Conservation (phyloP, 2,113 vertebrate genomes). For the Hippocampus abdominalis region DNA sequence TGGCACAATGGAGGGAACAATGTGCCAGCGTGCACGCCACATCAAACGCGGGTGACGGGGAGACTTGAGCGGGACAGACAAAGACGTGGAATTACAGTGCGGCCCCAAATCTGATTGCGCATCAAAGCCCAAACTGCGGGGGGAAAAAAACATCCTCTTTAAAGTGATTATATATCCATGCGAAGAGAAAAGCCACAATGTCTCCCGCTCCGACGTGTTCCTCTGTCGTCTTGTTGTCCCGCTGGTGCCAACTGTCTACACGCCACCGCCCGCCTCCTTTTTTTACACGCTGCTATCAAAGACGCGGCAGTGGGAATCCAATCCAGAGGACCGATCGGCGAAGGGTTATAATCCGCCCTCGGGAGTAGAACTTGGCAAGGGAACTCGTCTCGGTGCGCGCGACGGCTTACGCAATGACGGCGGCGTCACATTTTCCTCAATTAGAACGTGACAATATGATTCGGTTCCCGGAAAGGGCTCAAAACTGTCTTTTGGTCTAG, state of each 20-base stretch:
- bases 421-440: constrained; percentile 46
- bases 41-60: constrained; percentile 52
- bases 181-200: constrained; percentile 68
- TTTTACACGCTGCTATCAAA: constrained; percentile 67
- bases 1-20: constrained; percentile 68
- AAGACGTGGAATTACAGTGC: constrained; percentile 60
- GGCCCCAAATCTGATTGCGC: constrained; percentile 68
- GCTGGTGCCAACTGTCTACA: constrained; percentile 67
- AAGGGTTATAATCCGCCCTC: constrained; percentile 15
- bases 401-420: constrained; percentile 23
- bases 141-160: constrained; percentile 66
- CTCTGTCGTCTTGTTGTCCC: constrained; percentile 44
- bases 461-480: constrained; percentile 38
- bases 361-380: constrained; percentile 12
- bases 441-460: constrained; percentile 31
- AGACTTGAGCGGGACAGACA: constrained; percentile 6
- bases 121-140: constrained; percentile 63
- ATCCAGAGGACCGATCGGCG: constrained; percentile 18
- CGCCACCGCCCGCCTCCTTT: constrained; percentile 59
- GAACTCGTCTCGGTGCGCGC: neutral
- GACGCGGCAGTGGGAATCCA: constrained; percentile 39
- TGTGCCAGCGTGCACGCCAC: constrained; percentile 65
- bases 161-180: constrained; percentile 73
- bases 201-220: constrained; percentile 37
- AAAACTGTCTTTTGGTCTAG: constrained; percentile 20